A percentile compares a stretch with the other conserved stretches of the same genome.
These are phyloP conservation scores for Austrofundulus limnaeus DNA, from an alignment of 2,113 vertebrate species.

Conservation along the genomic window DNA sequence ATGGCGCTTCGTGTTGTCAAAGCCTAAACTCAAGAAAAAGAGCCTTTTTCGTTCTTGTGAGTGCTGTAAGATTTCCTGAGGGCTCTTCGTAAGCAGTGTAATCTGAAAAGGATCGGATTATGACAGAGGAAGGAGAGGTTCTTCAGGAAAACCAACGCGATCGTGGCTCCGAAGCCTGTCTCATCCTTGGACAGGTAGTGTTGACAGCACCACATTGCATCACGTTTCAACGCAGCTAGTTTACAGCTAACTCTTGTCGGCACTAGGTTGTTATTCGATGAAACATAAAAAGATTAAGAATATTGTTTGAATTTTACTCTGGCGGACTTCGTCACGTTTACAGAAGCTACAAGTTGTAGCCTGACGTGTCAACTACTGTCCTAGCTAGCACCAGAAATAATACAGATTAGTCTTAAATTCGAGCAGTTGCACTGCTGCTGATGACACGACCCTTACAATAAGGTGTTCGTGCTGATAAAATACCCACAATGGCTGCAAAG, in stretches of 20 bases:
- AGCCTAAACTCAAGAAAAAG: constrained; percentile 28
- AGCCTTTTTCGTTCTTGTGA: constrained; percentile 6
- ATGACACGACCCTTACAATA: neutral
- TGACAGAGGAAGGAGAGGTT: constrained; percentile 43
- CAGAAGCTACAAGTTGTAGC: constrained; percentile 9
- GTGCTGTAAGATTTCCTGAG: neutral
- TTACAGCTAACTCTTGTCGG: neutral
- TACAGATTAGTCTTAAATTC: neutral
- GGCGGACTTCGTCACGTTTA: neutral
- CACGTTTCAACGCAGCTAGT: constrained; percentile 46
- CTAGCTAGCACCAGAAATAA: neutral
- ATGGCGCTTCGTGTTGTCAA: constrained; percentile 52
- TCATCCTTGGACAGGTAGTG: constrained; percentile 53
- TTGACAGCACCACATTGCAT: constrained; percentile 51
- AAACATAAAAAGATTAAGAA: neutral
- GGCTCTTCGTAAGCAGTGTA: neutral
- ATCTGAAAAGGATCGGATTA: constrained; percentile 45
- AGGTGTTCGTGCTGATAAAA: neutral
- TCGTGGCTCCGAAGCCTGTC: constrained; percentile 46
- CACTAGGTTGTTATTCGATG: neutral
- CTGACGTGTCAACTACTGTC: constrained; percentile 1
- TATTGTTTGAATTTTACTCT: neutral
- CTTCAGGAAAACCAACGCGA: constrained; percentile 29
- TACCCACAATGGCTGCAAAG: neutral
- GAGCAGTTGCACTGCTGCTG: neutral